Evolutionary conservation across 2,113 vertebrate species (phyloP), one percentile per base, ranked within the genome.

Genomic region (Lates calcarifer): DNA sequence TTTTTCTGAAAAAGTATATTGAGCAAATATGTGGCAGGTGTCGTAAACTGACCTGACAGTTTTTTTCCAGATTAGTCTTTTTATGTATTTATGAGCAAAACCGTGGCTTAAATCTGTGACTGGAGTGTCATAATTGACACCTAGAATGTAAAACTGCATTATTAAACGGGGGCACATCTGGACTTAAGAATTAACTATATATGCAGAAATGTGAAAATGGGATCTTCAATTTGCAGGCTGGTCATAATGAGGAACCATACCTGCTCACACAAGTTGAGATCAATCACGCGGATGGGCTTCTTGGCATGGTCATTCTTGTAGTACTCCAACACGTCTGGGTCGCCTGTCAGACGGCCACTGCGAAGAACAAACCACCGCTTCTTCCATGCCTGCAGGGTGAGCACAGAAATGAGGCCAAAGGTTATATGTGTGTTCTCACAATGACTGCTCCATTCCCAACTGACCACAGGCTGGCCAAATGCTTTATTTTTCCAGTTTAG

Each of bases 221-320:
- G 13, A 11, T 58, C 20, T 53, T 62, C 2, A 53, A 41, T 58
- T 11, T 55, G 11, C 20, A 51, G 41, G 14, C 1, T 29, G 41
- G 26, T 6, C 22, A 17, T 17, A 33, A 43, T 12, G 3, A 14
- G 11, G 11, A 77, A 53, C 14, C 35, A 3, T 85, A 94, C 93
- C 92, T 99, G 98, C 86, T 99, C 98, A 90, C 98, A 99, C 77
- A 99, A 93, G 93, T 99, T 99, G 93, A 99, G 96, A 95, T 99
- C 98, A 87, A 99, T 99, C 91, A 99, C 97, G 55, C 98, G 97
- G 84, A 99, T 99, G 62, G 98, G 98, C 91, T 99, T 99, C 93
- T 99, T 99, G 90, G 98, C 94, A 60, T 98, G 97, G 95, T 99
- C 97, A 96, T 99, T 99, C 95, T 99, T 99, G 96, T 99, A 99